Conservation (phyloP, 2,113 vertebrate genomes). For the Aegypius monachus region DNA sequence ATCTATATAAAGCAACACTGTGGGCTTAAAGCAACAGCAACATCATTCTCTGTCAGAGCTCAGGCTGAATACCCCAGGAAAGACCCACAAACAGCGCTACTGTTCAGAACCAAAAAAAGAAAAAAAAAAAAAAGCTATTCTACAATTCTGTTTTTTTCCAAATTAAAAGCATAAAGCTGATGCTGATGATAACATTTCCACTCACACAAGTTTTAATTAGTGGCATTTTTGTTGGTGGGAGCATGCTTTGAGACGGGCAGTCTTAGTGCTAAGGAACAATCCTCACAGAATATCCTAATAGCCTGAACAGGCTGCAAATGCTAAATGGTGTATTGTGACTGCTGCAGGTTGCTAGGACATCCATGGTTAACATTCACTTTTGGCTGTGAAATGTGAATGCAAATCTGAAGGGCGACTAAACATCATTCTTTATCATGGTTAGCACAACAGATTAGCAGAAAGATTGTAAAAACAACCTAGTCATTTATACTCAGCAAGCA, state of each 20-base stretch:
- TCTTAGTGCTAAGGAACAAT: background rate
- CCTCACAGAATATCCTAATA: background rate
- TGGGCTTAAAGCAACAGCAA: background rate
- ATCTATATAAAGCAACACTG: slow-evolving; percentile 9
- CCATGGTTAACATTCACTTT: background rate
- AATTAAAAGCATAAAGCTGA: background rate
- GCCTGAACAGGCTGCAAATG: background rate
- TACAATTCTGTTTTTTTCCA: background rate
- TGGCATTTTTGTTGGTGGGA: background rate
- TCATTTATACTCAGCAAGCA: background rate
- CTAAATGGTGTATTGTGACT: background rate
- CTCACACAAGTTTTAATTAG: background rate
- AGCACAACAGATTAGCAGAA: background rate
- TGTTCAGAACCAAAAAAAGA: background rate
- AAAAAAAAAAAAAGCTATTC: background rate
- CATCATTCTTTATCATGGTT: background rate
- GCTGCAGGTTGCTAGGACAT: background rate
- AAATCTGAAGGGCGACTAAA: background rate
- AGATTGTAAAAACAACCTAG: background rate
- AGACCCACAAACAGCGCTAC: background rate
- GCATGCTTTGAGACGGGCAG: background rate
- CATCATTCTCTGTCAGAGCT: background rate
- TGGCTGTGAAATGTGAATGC: background rate
- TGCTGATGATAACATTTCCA: background rate
- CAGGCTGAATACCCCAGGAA: background rate